Evolutionary conservation across 1,140 invertebrate genomes (phyloP), one percentile per base, ranked within the genome.

Genomic region (Telenomus remus): DNA sequence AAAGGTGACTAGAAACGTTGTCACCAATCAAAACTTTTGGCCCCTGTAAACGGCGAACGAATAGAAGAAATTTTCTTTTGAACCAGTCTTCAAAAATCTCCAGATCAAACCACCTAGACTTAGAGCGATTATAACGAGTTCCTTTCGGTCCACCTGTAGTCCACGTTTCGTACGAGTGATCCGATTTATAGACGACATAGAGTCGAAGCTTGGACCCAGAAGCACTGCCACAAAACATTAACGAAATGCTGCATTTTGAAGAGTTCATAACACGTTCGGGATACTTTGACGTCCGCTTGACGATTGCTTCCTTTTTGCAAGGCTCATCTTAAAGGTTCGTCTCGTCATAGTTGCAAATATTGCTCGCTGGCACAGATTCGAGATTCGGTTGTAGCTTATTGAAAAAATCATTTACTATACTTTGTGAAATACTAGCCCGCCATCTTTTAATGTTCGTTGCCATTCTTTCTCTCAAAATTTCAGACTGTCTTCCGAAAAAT

Each of bases 161-260:
- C 84, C 87, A 88, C 13, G 76, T 76, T 27, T 68, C 19, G 66
- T 78, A 86, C 13, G 88, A 15, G 60, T 84, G 39, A 61, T 80
- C 61, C 5, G 85, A 69, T 64, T 86, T 86, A 56, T 87, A 87
- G 1, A 87, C 81, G 10, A 84, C 75, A 63, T 86, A 87, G 0
- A 76, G 42, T 7, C 81, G 80, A 14, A 56, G 35, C 7, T 55
- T n/a, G 6, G 0, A 43, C 33, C 47, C 57, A 42, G 35, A 60
- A 33, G 48, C 48, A 61, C 57, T 61, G 8, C 47, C 47, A 33
- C 47, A 51, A 27, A 61, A 61, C 47, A 50, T 50, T 0, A 50
- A 34, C 13, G 16, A 61, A 34, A 61, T 51, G 10, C 37, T 33
- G 8, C 56, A 43, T 51, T 50, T 50, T 12, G 34, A 61, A 39